phyloP scores from a whole-genome alignment of 2,888 invertebrate genomes.

The Acanthosepion esculentum region DNA sequence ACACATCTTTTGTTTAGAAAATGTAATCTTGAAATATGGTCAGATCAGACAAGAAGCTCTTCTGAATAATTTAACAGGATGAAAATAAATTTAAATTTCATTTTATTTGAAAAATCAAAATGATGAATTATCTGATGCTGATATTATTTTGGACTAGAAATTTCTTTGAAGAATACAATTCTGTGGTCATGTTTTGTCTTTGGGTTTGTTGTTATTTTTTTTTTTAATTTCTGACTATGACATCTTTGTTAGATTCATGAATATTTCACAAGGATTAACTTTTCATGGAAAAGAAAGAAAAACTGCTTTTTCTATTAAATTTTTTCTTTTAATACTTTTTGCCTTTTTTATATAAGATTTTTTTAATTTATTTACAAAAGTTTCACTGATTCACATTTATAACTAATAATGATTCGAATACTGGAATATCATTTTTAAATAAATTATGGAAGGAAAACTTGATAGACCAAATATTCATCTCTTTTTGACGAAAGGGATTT shows the following conservation, averaged over 20 bases:
- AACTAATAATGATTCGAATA: too few species aligned
- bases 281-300: neutral
- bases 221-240: neutral
- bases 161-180: neutral
- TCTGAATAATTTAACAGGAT: conserved; percentile 20
- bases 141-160: neutral
- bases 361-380: neutral
- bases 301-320: neutral
- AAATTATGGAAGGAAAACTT: too few species aligned
- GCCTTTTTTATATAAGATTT: neutral
- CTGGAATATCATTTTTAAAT: too few species aligned
- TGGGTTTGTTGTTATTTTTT: neutral
- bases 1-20: neutral
- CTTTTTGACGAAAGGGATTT: too few species aligned
- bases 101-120: neutral
- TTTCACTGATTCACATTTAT: too few species aligned
- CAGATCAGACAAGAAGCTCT: neutral
- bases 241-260: neutral
- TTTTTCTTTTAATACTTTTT: neutral
- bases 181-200: neutral
- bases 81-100: conserved; percentile 5
- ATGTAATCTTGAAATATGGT: conserved; percentile 4
- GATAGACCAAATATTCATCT: too few species aligned
- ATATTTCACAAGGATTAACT: neutral
- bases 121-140: neutral